Evolutionary conservation across 2,888 invertebrate species (phyloP), one percentile per base, ranked within the genome.

Genomic region (Metopia argyrocephala): DNA sequence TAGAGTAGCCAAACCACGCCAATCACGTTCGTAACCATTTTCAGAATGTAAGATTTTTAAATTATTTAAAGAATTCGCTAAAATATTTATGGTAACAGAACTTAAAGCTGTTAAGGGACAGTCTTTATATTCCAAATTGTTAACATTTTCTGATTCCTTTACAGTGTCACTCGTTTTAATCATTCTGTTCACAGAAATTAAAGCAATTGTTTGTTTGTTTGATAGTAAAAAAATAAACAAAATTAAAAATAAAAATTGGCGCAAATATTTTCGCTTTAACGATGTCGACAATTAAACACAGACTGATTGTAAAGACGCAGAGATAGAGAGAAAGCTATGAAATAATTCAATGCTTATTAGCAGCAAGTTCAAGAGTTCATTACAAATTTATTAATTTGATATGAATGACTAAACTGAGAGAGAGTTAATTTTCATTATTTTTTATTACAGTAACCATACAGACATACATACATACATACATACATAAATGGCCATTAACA

Each of bases 1-100:
- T 57, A 94, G 89, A 83, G 93, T 92, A 3, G 95, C 94, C 27
- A 96, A 87, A 0, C 96, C 96, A 84, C 94, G 92, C 95, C 95
- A 96, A 88, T 96, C 95, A 84, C 96, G 93, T 83, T 84, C 89
- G 83, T 87, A 88, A 27, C 93, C 93, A 86, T 92, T 92, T 74
- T 94, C 93, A 9, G 92, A 93, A 2, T 92, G 92, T 61, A 95
- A 89, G 45, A 94, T 91, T 91, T 94, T 95, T 59, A 90, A 91
- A 6, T 94, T 92, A 89, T 95, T 94, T 73, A 95, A 90, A 84
- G 93, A 89, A 64, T 91, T 91, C 3, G 94, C 93, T 82, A 95
- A 87, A 69, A 93, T 85, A 68, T 87, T 89, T 79, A 90, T 91
- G 52, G 93, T 86, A 54, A 85, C 86, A 15, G 82, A 75, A 71